Percentiles rank a stretch among this genome's conserved stretches.
phyloP scores from a whole-genome alignment of 1,140 invertebrate species.

The Ruditapes philippinarum region DNA sequence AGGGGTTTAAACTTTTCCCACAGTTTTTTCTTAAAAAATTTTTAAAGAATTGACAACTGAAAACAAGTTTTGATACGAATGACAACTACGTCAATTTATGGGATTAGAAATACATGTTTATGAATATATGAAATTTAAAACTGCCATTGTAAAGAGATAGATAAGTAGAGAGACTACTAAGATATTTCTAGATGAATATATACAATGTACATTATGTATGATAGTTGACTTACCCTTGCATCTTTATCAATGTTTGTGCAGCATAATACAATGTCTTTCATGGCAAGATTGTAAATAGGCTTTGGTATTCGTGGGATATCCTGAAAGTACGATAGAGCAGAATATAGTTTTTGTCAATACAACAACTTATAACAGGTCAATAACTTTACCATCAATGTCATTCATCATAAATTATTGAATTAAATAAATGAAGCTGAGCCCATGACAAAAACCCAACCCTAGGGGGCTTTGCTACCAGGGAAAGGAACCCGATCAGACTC shows the following conservation, averaged over 20 bases:
- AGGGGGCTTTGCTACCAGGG: neutral
- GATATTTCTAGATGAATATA: too few relatives aligned
- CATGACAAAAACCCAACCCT: neutral
- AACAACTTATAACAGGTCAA: neutral
- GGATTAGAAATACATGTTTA: too few relatives aligned
- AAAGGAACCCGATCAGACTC: neutral
- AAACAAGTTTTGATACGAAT: too few relatives aligned
- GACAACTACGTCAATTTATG: too few relatives aligned
- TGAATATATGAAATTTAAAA: too few relatives aligned
- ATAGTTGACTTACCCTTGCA: conserved; percentile 90
- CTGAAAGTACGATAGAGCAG: conserved; percentile 78
- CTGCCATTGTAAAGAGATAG: too few relatives aligned
- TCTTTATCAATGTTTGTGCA: conserved; percentile 90
- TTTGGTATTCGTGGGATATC: conserved; percentile 92
- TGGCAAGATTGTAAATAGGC: conserved; percentile 93
- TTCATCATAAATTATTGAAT: neutral
- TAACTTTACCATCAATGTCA: neutral
- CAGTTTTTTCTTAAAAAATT: too few relatives aligned
- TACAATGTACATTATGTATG: too few relatives aligned
- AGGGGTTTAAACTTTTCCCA: too few relatives aligned
- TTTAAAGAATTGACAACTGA: too few relatives aligned
- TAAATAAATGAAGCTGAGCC: neutral
- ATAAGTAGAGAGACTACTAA: too few relatives aligned
- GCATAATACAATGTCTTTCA: conserved; percentile 92
- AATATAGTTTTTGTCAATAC: conserved; percentile 11